Evolutionary conservation across 2,797 vertebrate genomes (phyloP).

Genomic region (Sebastes oblongus): DNA sequence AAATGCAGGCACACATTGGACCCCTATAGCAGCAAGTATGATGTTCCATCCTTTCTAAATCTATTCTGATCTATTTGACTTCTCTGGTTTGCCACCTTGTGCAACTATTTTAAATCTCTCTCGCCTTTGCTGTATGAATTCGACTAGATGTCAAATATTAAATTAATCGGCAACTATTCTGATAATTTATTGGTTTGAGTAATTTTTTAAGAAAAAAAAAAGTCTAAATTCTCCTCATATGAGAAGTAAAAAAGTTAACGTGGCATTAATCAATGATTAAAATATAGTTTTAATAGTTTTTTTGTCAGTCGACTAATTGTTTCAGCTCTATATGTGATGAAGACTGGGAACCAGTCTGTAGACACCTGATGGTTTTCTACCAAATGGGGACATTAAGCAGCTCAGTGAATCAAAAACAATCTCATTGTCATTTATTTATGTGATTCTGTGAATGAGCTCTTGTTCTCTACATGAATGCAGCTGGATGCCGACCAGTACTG

Average conservation of each 20-base stretch:
- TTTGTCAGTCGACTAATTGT: background rate
- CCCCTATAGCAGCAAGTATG: too few relatives aligned
- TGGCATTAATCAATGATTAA: background rate
- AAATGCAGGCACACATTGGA: too few relatives aligned
- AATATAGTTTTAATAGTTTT: background rate
- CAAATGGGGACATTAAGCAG: background rate
- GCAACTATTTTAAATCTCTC: too few relatives aligned
- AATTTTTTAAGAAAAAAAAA: too few relatives aligned
- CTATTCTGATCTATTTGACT: too few relatives aligned
- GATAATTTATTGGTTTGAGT: too few relatives aligned
- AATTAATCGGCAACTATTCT: too few relatives aligned
- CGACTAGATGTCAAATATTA: too few relatives aligned
- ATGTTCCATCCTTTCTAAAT: fast-evolving
- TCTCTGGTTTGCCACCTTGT: too few relatives aligned
- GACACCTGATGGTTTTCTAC: background rate
- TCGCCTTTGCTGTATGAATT: too few relatives aligned
- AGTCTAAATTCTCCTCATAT: too few relatives aligned
- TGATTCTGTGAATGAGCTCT: background rate
- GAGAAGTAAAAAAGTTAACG: fast-evolving
- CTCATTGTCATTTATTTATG: background rate
- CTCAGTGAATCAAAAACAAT: background rate
- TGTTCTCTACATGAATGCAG: background rate
- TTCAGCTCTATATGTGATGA: background rate
- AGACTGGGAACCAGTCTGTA: background rate
- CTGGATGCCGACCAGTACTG: background rate